A percentile compares a stretch with the other conserved stretches of the same genome.
Conservation (phyloP, 2,797 vertebrate species). For the Poecilia picta region DNA sequence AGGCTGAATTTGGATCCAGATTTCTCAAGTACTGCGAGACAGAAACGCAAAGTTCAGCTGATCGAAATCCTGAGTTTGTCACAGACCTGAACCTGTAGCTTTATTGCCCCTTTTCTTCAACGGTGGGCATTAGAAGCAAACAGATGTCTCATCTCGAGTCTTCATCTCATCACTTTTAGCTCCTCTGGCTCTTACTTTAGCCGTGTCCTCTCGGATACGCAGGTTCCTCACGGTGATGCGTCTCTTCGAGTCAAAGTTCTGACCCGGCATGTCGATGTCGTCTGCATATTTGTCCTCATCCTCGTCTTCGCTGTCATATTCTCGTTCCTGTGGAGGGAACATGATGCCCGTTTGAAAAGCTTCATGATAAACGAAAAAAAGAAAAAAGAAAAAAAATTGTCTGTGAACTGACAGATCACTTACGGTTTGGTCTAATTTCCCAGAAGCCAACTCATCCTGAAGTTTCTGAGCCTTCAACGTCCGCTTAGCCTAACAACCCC, state of each 20-base stretch:
- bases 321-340: slow-evolving; percentile 84
- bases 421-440: slow-evolving; percentile 93
- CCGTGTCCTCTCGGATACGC: slow-evolving; percentile 96
- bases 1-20: slow-evolving; percentile 97
- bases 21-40: slow-evolving; percentile 92
- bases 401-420: slow-evolving; percentile 51
- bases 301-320: slow-evolving; percentile 96
- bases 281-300: slow-evolving; percentile 99
- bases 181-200: slow-evolving; percentile 86
- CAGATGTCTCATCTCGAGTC: background rate
- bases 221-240: slow-evolving; percentile 97
- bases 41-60: slow-evolving; percentile 2
- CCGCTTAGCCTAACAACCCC: slow-evolving; percentile 88
- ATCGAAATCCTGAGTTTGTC: background rate
- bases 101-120: background rate
- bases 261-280: slow-evolving; percentile 99
- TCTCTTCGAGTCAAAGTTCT: slow-evolving; percentile 99
- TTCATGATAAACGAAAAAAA: background rate
- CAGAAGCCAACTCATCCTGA: slow-evolving; percentile 96
- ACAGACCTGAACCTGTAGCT: background rate
- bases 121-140: background rate
- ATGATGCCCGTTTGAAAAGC: background rate
- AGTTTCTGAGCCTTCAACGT: slow-evolving; percentile 98
- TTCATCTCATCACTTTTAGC: background rate
- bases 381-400: background rate